Percentiles rank a stretch among this genome's conserved stretches.
Evolutionary conservation across 2,113 vertebrate genomes (phyloP).

Genomic region (Otis tarda): DNA sequence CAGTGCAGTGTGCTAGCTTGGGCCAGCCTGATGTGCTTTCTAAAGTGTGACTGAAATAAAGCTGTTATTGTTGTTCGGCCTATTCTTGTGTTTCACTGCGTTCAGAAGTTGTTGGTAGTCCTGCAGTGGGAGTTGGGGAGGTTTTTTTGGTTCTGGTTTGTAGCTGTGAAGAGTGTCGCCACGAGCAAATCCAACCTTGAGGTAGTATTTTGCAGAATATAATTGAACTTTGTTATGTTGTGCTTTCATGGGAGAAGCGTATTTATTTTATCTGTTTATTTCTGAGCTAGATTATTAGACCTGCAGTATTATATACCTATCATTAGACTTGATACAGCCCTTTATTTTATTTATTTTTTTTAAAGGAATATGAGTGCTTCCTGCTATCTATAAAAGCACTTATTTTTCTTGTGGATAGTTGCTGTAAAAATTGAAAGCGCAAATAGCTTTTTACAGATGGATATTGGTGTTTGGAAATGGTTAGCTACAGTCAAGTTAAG

Average conservation of each 20-base stretch:
- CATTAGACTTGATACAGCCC: background rate
- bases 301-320: background rate
- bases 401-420: background rate
- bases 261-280: background rate
- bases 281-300: background rate
- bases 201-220: background rate
- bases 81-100: accelerated
- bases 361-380: background rate
- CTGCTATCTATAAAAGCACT: background rate
- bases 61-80: background rate
- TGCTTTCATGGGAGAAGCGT: background rate
- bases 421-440: background rate
- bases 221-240: background rate
- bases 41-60: background rate
- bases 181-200: background rate
- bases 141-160: background rate
- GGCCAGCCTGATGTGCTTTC: background rate
- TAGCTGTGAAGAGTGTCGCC: background rate
- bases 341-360: background rate
- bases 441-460: background rate
- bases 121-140: background rate
- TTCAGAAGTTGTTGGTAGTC: background rate
- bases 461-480: background rate
- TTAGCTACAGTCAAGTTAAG: conserved; percentile 49
- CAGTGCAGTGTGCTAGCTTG: background rate